These are phyloP conservation scores for Pasiphila rectangulata DNA, from an alignment of 2,888 invertebrate genomes.

Conservation along the genomic window DNA sequence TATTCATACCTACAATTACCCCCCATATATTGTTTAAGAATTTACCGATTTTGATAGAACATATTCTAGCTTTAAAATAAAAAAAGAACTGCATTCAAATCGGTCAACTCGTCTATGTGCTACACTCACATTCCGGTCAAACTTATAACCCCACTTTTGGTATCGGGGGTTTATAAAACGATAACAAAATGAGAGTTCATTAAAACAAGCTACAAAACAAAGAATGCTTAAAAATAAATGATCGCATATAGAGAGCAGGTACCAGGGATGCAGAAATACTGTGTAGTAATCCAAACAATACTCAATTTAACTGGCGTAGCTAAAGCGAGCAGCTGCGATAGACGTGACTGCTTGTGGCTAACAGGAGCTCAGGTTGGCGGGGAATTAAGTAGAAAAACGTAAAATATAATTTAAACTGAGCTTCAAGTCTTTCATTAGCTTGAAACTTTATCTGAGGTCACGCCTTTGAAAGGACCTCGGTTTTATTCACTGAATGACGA, in stretches of 20 bases:
- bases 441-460: constrained; percentile 40
- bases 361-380: constrained; percentile 41
- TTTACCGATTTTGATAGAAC: too few relatives aligned
- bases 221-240: constrained; percentile 20
- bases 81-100: too few relatives aligned
- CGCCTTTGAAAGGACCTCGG: constrained; percentile 36
- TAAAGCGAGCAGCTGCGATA: constrained; percentile 52
- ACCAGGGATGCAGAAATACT: constrained; percentile 29
- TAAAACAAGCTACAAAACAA: neutral
- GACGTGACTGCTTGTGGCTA: constrained; percentile 50
- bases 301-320: constrained; percentile 50
- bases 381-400: constrained; percentile 45
- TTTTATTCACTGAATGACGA: constrained; percentile 18
- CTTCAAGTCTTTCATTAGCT: constrained; percentile 41
- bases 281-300: constrained; percentile 46
- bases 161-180: too few relatives aligned
- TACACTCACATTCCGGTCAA: too few relatives aligned
- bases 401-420: constrained; percentile 22
- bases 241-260: constrained; percentile 29
- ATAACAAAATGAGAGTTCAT: neutral
- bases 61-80: too few relatives aligned
- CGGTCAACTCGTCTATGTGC: too few relatives aligned
- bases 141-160: too few relatives aligned
- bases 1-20: too few relatives aligned
- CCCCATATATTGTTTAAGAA: too few relatives aligned